phyloP scores from a whole-genome alignment of 2,888 invertebrate genomes.

The Bombyx huttoni region DNA sequence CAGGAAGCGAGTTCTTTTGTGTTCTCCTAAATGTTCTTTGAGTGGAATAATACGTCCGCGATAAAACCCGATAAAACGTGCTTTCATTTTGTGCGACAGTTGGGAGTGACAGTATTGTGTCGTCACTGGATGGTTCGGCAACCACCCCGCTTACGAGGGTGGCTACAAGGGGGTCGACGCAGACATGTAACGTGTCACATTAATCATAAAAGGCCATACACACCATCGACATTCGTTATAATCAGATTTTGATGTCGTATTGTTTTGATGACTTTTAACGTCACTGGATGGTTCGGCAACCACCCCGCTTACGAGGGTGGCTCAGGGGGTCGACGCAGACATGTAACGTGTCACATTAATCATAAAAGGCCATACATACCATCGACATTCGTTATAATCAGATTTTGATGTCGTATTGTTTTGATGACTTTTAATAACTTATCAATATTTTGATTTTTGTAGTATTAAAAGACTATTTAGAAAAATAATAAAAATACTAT shows the following conservation, averaged over 20 bases:
- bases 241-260: slow-evolving; percentile 6
- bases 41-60: slow-evolving; percentile 33
- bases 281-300: slow-evolving; percentile 17
- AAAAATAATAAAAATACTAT: too few relatives aligned
- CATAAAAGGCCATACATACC: slow-evolving; percentile 19
- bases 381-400: slow-evolving; percentile 4
- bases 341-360: slow-evolving; percentile 26
- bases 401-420: slow-evolving; percentile 5
- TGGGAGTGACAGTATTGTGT: slow-evolving; percentile 40
- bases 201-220: slow-evolving; percentile 25
- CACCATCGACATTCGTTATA: slow-evolving; percentile 3
- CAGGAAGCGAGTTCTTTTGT: slow-evolving; percentile 19
- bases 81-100: slow-evolving; percentile 35
- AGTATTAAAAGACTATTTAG: too few relatives aligned
- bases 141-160: slow-evolving; percentile 1
- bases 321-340: slow-evolving; percentile 8
- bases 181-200: slow-evolving; percentile 22
- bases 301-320: neutral
- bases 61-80: slow-evolving; percentile 44
- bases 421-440: slow-evolving; percentile 1
- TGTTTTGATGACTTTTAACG: too few relatives aligned
- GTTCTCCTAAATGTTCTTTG: slow-evolving; percentile 24
- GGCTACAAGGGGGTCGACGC: slow-evolving; percentile 4
- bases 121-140: slow-evolving; percentile 21
- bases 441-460: slow-evolving; percentile 2